These are phyloP conservation scores for Apteryx owenii DNA, from an alignment of 2,113 vertebrate genomes.

Conservation along the genomic window DNA sequence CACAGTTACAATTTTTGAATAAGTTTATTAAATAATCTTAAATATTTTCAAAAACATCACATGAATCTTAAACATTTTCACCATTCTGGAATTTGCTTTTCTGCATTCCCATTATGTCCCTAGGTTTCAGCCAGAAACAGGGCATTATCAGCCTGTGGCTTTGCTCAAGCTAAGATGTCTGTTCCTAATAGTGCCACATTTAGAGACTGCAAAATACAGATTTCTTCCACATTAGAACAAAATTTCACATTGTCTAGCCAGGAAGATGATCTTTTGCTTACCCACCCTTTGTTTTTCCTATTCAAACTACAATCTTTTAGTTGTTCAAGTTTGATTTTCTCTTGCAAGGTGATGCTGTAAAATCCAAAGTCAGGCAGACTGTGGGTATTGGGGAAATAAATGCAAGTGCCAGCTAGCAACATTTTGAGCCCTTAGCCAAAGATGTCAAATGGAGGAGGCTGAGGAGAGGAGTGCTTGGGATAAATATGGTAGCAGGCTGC, in stretches of 20 bases:
- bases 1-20: neutral
- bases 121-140: neutral
- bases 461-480: neutral
- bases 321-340: neutral
- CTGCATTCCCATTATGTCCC: neutral
- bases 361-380: neutral
- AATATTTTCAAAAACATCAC: accelerated
- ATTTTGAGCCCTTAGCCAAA: neutral
- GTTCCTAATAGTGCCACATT: neutral
- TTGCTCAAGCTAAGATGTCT: neutral
- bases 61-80: neutral
- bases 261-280: neutral
- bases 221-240: neutral
- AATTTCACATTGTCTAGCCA: neutral
- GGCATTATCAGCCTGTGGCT: neutral
- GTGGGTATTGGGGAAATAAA: neutral
- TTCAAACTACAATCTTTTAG: neutral
- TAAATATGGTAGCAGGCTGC: neutral
- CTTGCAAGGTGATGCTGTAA: neutral
- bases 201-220: neutral
- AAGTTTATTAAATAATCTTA: neutral
- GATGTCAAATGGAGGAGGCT: neutral
- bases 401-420: neutral
- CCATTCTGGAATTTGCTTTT: neutral
- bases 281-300: neutral